These are phyloP conservation scores for Drosophila burlai DNA, from an alignment of 1,140 invertebrate species.

Conservation along the genomic window DNA sequence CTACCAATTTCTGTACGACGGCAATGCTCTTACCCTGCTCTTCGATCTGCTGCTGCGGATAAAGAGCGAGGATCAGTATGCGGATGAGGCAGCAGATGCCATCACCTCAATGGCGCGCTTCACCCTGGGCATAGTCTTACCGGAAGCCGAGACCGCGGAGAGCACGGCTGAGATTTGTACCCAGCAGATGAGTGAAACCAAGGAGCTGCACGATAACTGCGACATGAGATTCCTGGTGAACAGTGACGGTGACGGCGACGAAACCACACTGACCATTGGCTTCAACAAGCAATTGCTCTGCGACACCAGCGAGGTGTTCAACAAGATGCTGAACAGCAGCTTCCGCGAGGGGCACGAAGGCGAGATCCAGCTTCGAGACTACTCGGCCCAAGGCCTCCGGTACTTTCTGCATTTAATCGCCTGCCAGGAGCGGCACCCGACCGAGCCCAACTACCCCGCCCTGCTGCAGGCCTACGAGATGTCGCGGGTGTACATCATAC, in stretches of 20 bases:
- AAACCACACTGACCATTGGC: conserved; percentile 46
- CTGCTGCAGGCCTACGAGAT: conserved; percentile 83
- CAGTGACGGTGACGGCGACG: neutral
- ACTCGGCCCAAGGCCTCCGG: conserved; percentile 66
- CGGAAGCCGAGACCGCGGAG: conserved; percentile 50
- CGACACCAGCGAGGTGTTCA: conserved; percentile 81
- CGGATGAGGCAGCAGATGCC: conserved; percentile 75
- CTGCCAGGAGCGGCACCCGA: conserved; percentile 55
- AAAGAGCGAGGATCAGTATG: conserved; percentile 68
- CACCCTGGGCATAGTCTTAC: conserved; percentile 70
- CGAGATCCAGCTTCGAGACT: conserved; percentile 74
- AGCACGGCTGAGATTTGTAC: conserved; percentile 35
- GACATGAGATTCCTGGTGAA: conserved; percentile 80
- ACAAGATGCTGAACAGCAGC: conserved; percentile 82
- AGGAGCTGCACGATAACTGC: conserved; percentile 55
- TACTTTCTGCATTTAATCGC: conserved; percentile 80
- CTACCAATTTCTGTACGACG: conserved; percentile 79
- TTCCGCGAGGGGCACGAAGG: conserved; percentile 80
- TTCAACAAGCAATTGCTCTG: conserved; percentile 83
- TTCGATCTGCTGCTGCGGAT: conserved; percentile 74
- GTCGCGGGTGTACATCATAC: conserved; percentile 81
- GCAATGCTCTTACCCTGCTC: conserved; percentile 70
- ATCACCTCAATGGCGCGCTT: conserved; percentile 73
- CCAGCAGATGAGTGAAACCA: conserved; percentile 16
- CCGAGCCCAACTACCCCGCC: conserved; percentile 62